Conservation (phyloP, 2,888 invertebrate species). For the Atethmia centrago region DNA sequence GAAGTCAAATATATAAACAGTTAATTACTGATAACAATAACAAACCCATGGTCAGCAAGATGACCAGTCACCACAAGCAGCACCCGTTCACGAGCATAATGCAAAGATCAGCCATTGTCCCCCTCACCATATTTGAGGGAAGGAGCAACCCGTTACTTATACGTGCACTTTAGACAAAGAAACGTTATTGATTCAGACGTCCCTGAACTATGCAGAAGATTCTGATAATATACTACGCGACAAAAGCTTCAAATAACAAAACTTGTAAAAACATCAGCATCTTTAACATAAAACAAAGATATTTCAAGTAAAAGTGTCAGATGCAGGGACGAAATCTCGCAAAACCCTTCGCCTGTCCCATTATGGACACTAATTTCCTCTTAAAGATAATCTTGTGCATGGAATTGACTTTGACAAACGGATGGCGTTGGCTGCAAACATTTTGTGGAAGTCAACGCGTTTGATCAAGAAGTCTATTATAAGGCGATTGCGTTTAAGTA, state of each 20-base stretch:
- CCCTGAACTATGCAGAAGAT: background rate
- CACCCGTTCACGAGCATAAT: too few relatives aligned
- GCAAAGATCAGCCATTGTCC: too few relatives aligned
- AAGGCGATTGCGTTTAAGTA: background rate
- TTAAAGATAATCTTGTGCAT: conserved; percentile 34
- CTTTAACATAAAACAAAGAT: conserved; percentile 36
- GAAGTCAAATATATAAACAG: too few relatives aligned
- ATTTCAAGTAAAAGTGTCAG: conserved; percentile 31
- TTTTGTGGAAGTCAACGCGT: conserved; percentile 3
- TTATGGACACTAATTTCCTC: conserved; percentile 35
- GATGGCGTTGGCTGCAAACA: conserved; percentile 16
- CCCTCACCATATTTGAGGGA: too few relatives aligned
- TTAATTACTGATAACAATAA: too few relatives aligned
- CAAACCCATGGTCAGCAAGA: too few relatives aligned
- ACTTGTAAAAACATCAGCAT: background rate
- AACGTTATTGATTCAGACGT: background rate
- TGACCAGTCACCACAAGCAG: too few relatives aligned
- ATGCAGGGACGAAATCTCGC: conserved; percentile 11
- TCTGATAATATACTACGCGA: background rate
- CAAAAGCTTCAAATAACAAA: background rate
- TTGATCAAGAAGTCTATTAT: background rate
- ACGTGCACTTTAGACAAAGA: background rate
- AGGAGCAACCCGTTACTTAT: too few relatives aligned
- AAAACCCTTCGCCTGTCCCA: conserved; percentile 31
- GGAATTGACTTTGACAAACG: conserved; percentile 53